Evolutionary conservation across 2,113 vertebrate species (phyloP), one percentile per base, ranked within the genome.

Genomic region (Corydoras sp.): DNA sequence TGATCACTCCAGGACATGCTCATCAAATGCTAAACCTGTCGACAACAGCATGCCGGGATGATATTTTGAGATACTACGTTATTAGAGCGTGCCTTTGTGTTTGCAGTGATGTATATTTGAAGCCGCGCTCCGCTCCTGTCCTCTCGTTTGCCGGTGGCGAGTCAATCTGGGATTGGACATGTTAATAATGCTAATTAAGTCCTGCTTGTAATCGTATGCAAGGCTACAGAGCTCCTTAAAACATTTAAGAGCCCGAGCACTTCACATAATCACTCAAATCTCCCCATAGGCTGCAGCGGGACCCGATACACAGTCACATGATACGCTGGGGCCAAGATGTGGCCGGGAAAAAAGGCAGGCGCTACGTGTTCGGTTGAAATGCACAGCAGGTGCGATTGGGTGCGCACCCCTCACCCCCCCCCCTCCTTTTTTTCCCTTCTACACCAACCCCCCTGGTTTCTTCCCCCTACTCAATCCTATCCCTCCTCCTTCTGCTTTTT

Each of bases 111-210:
- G 35, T 43, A 43, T 43, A 43, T 43, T 43, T 43, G 35, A 43
- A 5, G 35, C 35, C 35, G 35, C 35, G 4, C 35, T 1, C 35
- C 35, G 35, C 35, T 43, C 35, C 58, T 2, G 10, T 53, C 60
- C 3, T 65, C 55, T 62, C 31, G 2, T 5, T 5, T 9, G 62
- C 24, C 18, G 60, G 15, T 35, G 62, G 35, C 35, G 35, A 43
- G 35, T 43, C 77, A 43, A 43, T 43, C 7, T 2, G 2, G 35
- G 35, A 2, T 43, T 62, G 68, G 32, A 69, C 61, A 72, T 74
- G 65, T 67, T 65, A 68, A 74, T 77, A 79, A 79, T 70, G 67
- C 75, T 79, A 73, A 80, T 78, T 78, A 73, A 72, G 71, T 48
- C 56, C 32, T 54, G 61, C 51, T 62, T 50, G 58, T 66, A 72